Evolutionary conservation across 2,113 vertebrate genomes (phyloP), one percentile per base, ranked within the genome.

Genomic region (Colius striatus): DNA sequence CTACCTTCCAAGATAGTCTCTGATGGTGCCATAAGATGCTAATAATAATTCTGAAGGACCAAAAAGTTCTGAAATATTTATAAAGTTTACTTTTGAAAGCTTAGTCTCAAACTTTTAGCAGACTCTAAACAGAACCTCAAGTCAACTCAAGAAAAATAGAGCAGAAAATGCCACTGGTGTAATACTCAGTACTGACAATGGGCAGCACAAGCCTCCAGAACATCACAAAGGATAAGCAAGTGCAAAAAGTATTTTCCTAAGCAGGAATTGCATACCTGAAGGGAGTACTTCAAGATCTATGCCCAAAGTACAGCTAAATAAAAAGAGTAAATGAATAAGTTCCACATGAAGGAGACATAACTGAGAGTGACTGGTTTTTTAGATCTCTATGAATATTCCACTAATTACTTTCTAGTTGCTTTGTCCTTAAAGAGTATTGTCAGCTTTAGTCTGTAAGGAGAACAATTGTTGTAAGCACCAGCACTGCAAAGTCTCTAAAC

Each of bases 1-100:
- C 67, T 50, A 68, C 41, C 62, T 78, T 36, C 36, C 87, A 41
- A 10, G 20, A 8, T 36, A 58, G 26, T 78, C 48, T 87, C 45
- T 38, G 65, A 84, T 34, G 66, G 7, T 81, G 34, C 13, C 57
- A 48, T 21, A 32, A 29, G 70, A 89, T 84, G 41, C 48, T 61
- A 82, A 68, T 75, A 94, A 71, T 84, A 91, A 89, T 62, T 84
- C 81, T 79, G 58, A 23, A 84, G 89, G 36, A 76, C 72, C 30
- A 79, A 82, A 25, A 57, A 68, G 19, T 66, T 84, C 70, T 85
- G 36, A 92, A 91, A 60, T 66, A 70, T 87, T 94, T 76, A 87
- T 68, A 87, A 73, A 43, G 13, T 68, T 66, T 48, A 43, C 54
- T 84, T 94, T 51, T 38, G 38, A 81, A 82, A 78, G 58, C 60